A percentile compares a stretch with the other conserved stretches of the same genome.
phyloP scores from a whole-genome alignment of 2,888 invertebrate genomes.

The Rotaria socialis region DNA sequence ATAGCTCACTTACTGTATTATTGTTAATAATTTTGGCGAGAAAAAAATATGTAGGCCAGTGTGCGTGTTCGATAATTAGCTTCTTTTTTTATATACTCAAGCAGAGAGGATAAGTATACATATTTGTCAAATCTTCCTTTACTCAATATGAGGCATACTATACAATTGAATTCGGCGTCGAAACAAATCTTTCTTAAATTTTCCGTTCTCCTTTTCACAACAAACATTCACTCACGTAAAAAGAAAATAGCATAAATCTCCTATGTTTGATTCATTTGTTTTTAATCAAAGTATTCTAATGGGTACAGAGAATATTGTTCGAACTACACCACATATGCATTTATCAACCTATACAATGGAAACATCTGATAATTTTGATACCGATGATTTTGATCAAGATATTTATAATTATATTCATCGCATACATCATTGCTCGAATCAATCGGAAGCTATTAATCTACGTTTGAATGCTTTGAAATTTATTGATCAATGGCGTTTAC shows the following conservation, averaged over 20 bases:
- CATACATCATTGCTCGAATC: background rate
- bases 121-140: background rate
- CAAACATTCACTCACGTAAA: background rate
- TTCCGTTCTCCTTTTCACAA: background rate
- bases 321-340: background rate
- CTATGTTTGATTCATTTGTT: background rate
- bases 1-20: background rate
- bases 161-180: background rate
- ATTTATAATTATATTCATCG: constrained; percentile 9
- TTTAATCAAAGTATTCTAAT: background rate
- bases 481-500: constrained; percentile 16
- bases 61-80: background rate
- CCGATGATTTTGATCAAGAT: background rate
- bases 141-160: background rate
- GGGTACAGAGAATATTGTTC: background rate
- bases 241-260: background rate
- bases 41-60: background rate
- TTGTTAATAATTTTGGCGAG: background rate
- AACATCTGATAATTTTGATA: background rate
- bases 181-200: background rate
- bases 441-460: background rate
- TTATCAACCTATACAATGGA: background rate
- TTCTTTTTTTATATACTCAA: background rate
- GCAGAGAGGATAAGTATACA: background rate
- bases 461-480: background rate